Evolutionary conservation across 2,113 vertebrate genomes (phyloP), one percentile per base, ranked within the genome.

Genomic region (Tachysurus vachellii): DNA sequence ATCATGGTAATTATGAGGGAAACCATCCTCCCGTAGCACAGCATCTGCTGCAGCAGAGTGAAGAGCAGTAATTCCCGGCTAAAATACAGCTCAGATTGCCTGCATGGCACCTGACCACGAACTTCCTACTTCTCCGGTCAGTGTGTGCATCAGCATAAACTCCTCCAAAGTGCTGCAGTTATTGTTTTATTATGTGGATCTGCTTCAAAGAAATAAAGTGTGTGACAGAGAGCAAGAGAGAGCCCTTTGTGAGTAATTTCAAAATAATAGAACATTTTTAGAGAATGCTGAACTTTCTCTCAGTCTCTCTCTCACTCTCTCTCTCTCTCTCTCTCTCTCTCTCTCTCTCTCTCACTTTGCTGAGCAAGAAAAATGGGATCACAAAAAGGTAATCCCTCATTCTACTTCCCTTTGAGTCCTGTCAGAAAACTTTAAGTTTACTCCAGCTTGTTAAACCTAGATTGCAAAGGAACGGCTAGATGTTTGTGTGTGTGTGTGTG

Each of bases 1-100:
- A 92, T 93, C 91, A 88, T 85, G 84, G 91, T 94, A 93, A 94
- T 94, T 93, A 93, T 61, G 56, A 80, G 87, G 91, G 88, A 92
- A 92, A 87, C 91, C 86, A 53, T 92, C 89, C 81, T 91, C 84
- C 76, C 86, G 81, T 88, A 86, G 89, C 88, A 56, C 80, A 80
- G 89, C 92, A 92, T 92, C 93, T 92, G 92, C 88, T 84, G 54
- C 62, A 2, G 77, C 82, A 86, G 61, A 85, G 86, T 85, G 86
- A 91, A 90, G 88, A 57, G 89, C 87, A 84, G 88, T 90, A 91
- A 94, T 93, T 91, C 88, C 16, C 7, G 73, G 61, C 47, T 84
- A 85, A 86, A 84, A 90, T 84, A 88, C 82, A 1, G 36, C 77
- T 61, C 23, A 10, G 16, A 59, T 80, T 21, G 42, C 47, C 86